Conservation (phyloP, 2,797 vertebrate genomes). For the Parotocinclus haroldoi region DNA sequence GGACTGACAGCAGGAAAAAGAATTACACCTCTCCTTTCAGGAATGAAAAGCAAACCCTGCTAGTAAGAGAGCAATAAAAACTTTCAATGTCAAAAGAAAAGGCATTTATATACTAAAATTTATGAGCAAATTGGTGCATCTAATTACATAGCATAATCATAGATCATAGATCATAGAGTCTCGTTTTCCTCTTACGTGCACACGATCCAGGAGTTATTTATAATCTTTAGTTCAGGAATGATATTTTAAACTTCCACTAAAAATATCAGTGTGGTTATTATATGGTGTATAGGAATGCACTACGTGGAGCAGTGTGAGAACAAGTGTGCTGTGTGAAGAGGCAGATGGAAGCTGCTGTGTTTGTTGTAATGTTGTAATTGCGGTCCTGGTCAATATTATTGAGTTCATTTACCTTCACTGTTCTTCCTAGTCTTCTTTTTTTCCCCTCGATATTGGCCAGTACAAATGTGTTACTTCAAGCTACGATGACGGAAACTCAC, state of each 20-base stretch:
- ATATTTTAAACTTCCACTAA: constrained; percentile 1
- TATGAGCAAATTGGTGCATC: constrained; percentile 36
- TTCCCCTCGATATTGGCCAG: constrained; percentile 22
- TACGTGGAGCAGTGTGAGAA: constrained; percentile 21
- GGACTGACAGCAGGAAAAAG: constrained; percentile 73
- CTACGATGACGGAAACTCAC: constrained; percentile 63
- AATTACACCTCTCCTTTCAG: constrained; percentile 73
- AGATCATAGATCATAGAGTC: background rate
- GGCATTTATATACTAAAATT: constrained; percentile 60
- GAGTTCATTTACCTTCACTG: constrained; percentile 46
- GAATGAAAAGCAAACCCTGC: constrained; percentile 72
- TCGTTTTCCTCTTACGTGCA: background rate
- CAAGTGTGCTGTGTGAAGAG: constrained; percentile 19
- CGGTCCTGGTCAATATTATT: constrained; percentile 35
- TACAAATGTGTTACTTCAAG: constrained; percentile 62
- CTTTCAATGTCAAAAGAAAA: constrained; percentile 44
- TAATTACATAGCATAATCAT: constrained; percentile 22
- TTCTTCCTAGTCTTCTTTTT: constrained; percentile 10
- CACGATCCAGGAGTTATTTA: constrained; percentile 17
- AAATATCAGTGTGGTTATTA: constrained; percentile 4
- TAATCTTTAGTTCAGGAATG: constrained; percentile 2
- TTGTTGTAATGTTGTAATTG: constrained; percentile 28
- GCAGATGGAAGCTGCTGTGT: constrained; percentile 29
- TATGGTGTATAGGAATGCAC: constrained; percentile 4
- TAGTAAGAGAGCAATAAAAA: constrained; percentile 63